phyloP scores from a whole-genome alignment of 2,113 vertebrate species.

The Sphyrna mokarran region DNA sequence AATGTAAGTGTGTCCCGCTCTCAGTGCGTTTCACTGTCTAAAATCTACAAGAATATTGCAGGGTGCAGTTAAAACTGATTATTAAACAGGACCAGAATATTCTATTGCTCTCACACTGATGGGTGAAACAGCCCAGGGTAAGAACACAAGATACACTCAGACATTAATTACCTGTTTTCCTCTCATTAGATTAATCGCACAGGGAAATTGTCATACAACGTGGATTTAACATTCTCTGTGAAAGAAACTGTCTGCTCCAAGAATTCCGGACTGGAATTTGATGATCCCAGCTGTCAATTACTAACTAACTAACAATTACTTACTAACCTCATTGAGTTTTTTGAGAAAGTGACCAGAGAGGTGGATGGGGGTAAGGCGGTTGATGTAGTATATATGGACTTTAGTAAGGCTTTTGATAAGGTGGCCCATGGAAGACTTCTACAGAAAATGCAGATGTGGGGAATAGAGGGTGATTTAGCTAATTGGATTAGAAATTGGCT shows the following conservation, averaged over 20 bases:
- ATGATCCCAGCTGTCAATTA: neutral
- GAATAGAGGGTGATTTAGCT: no score
- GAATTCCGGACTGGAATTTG: constrained; percentile 26
- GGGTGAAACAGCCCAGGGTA: neutral
- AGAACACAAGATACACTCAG: neutral
- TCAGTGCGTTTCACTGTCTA: neutral
- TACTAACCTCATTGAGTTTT: no score
- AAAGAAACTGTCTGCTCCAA: constrained; percentile 32
- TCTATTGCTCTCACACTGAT: neutral
- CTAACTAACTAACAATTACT: no score
- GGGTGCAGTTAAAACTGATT: neutral
- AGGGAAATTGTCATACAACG: neutral
- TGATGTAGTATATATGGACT: no score
- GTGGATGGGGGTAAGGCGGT: no score
- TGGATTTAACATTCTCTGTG: constrained; percentile 17
- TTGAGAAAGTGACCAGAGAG: no score
- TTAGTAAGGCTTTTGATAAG: no score
- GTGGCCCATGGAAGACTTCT: no score
- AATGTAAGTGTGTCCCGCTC: constrained; percentile 10
- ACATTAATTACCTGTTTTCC: neutral
- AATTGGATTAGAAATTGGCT: no score
- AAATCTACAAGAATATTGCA: neutral
- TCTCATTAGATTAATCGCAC: neutral
- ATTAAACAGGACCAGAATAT: neutral
- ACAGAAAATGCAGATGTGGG: no score